A percentile compares a stretch with the other conserved stretches of the same genome.
These are phyloP conservation scores for Drosophila lacteicornis DNA, from an alignment of 1,140 invertebrate genomes.

Conservation along the genomic window DNA sequence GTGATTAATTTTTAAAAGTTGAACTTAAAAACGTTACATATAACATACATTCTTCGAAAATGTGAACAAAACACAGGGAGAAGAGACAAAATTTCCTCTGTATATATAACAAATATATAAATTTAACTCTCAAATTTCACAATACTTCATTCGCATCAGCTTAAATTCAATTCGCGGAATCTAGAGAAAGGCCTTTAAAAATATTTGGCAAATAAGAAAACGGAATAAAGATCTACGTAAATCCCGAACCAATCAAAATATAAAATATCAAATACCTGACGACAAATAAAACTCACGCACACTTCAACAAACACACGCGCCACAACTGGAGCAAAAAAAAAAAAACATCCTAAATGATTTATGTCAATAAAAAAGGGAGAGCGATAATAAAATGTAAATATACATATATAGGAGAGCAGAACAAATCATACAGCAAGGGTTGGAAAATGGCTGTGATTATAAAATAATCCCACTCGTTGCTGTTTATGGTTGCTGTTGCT, in stretches of 20 bases:
- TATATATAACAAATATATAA: not conserved
- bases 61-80: no score
- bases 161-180: slow-evolving; percentile 5
- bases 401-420: slow-evolving; percentile 4
- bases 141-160: not conserved
- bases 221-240: slow-evolving; percentile 50
- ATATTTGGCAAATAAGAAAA: slow-evolving; percentile 35
- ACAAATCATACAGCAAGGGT: slow-evolving; percentile 39
- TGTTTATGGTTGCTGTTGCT: slow-evolving; percentile 27
- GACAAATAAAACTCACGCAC: slow-evolving; percentile 49
- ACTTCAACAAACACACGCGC: slow-evolving; percentile 5
- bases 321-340: slow-evolving; percentile 12
- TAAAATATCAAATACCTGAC: slow-evolving; percentile 69
- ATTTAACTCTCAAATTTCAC: not conserved
- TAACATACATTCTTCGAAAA: no score
- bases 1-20: not conserved
- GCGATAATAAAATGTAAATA: slow-evolving; percentile 68
- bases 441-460: slow-evolving; percentile 69
- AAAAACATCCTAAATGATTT: slow-evolving; percentile 63
- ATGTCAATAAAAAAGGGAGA: slow-evolving; percentile 68
- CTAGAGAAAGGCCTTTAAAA: slow-evolving; percentile 14
- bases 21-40: not conserved
- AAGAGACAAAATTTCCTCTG: no score
- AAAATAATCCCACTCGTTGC: slow-evolving; percentile 61
- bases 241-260: slow-evolving; percentile 61